Evolutionary conservation across 2,888 invertebrate genomes (phyloP), one percentile per base, ranked within the genome.

Genomic region (Orchestes rusci): DNA sequence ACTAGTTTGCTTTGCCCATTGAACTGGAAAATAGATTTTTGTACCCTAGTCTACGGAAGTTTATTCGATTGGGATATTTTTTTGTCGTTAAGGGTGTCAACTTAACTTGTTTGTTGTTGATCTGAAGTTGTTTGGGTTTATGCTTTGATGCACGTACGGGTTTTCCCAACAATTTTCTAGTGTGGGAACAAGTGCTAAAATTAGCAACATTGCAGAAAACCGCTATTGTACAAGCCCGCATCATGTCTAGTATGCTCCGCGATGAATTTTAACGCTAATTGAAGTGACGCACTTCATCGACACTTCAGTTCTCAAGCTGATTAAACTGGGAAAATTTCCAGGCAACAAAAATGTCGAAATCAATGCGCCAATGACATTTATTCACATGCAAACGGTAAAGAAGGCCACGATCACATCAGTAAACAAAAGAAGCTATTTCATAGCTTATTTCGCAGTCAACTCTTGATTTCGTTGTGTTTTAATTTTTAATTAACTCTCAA

Each of bases 401-500:
- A 46, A 46, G 38, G 42, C 46, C 46, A 46, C 34, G 46, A 42
- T 42, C 42, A 42, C 18, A 41, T n/a, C 42, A 46, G 42, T 34
- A 46, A 46, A 46, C 41, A 39, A 56, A 56, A 56, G 56, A 56
- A 57, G 53, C 53, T 57, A 54, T 58, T 59, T 59, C 56, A 54
- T 57, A 54, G 57, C 61, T 23, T 23, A 44, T 50, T 52, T 46
- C 57, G 61, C 54, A 64, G 63, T 62, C 62, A 63, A n/a, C 45
- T 45, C 39, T 47, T 63, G 54, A 60, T 64, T 61, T 63, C 61
- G 60, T 54, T 47, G 40, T 45, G 39, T 46, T 45, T 59, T 59
- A 56, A 58, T 56, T 61, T 62, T 61, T 63, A 64, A 65, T 65
- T 64, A 63, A 19, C n/a, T n/a, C n/a, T n/a, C n/a, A n/a, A n/a